phyloP scores from a whole-genome alignment of 1,140 invertebrate genomes.

The Coenobita brevimanus region DNA sequence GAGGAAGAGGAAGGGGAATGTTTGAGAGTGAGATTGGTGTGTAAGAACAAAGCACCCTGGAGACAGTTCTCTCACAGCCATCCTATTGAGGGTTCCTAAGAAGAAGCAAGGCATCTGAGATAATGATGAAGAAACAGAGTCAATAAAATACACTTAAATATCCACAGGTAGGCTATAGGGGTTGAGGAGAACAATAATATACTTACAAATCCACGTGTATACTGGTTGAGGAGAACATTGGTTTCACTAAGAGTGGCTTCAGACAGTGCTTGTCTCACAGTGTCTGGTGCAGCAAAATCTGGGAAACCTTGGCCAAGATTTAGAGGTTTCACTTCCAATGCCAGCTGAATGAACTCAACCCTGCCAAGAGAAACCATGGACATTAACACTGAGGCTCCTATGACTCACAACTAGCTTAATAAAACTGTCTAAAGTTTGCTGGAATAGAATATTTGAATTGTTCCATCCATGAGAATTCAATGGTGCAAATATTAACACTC shows the following conservation, averaged over 20 bases:
- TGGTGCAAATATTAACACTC: too few relatives aligned
- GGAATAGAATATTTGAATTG: too few relatives aligned
- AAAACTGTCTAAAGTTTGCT: background rate
- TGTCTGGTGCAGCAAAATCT: constrained; percentile 90
- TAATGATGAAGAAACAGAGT: too few relatives aligned
- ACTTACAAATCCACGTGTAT: constrained; percentile 79
- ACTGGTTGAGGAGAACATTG: constrained; percentile 91
- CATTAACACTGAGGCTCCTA: background rate
- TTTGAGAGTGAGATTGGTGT: too few relatives aligned
- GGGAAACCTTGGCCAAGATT: constrained; percentile 99
- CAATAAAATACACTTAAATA: background rate
- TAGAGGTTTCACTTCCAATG: constrained; percentile 89
- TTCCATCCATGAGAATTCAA: too few relatives aligned
- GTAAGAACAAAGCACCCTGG: too few relatives aligned
- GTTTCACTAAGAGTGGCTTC: constrained; percentile 77
- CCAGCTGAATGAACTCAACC: constrained; percentile 95
- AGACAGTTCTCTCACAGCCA: too few relatives aligned
- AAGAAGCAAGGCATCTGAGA: too few relatives aligned
- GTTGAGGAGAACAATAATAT: too few relatives aligned
- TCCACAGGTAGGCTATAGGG: background rate
- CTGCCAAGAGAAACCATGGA: constrained; percentile 76
- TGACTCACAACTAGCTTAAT: too few relatives aligned
- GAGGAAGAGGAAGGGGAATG: background rate
- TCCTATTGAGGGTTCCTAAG: too few relatives aligned
- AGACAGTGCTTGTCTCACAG: constrained; percentile 86